A percentile compares a stretch with the other conserved stretches of the same genome.
phyloP scores from a whole-genome alignment of 2,888 invertebrate genomes.

The Petrolisthes cinctipes region DNA sequence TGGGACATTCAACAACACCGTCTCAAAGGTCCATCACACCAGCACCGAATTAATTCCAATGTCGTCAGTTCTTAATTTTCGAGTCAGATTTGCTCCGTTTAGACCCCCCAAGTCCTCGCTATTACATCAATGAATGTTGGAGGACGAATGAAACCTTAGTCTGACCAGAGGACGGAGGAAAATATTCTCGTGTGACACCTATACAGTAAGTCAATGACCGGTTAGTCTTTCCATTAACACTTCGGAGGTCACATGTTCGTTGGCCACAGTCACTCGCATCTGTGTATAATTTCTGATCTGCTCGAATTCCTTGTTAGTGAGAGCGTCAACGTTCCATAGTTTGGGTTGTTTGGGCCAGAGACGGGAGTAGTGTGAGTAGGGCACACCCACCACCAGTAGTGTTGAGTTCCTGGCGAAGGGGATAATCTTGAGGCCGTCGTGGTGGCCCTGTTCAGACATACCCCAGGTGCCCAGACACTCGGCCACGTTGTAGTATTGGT shows the following conservation, averaged over 20 bases:
- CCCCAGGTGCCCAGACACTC: constrained; percentile 54
- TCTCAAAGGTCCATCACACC: too few relatives aligned
- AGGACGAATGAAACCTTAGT: too few relatives aligned
- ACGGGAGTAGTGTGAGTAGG: constrained; percentile 50
- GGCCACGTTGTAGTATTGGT: constrained; percentile 37
- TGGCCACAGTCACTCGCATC: background rate
- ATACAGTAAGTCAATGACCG: too few relatives aligned
- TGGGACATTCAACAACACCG: too few relatives aligned
- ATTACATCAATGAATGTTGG: too few relatives aligned
- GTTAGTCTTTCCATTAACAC: background rate
- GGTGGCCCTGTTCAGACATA: constrained; percentile 55
- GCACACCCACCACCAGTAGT: constrained; percentile 46
- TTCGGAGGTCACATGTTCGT: constrained; percentile 11
- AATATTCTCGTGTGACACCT: too few relatives aligned
- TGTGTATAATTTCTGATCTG: constrained; percentile 1
- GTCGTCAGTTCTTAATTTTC: too few relatives aligned
- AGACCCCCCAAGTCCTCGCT: too few relatives aligned
- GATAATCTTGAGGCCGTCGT: constrained; percentile 34
- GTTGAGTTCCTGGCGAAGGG: constrained; percentile 38
- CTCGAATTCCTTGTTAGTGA: constrained; percentile 9
- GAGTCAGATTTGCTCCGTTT: too few relatives aligned
- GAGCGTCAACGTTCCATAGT: constrained; percentile 46
- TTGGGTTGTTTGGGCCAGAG: background rate
- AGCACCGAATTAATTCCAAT: too few relatives aligned
- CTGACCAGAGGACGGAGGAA: too few relatives aligned